Percentiles rank a stretch among this genome's conserved stretches.
These are phyloP conservation scores for Thunnus thynnus DNA, from an alignment of 2,113 vertebrate genomes.

Conservation along the genomic window DNA sequence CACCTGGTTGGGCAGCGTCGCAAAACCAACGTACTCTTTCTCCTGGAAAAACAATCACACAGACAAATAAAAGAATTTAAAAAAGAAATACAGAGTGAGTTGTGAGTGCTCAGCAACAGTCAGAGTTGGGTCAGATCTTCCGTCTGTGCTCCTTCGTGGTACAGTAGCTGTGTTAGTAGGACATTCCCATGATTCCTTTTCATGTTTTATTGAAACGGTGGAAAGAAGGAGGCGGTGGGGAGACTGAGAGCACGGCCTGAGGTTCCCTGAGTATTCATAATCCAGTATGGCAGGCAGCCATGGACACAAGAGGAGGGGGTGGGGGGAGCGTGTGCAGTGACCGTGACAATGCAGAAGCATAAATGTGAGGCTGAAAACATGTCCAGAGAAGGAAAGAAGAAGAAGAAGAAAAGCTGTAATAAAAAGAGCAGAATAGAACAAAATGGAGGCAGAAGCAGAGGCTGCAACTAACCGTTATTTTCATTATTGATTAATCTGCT, in stretches of 20 bases:
- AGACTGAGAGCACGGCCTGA: conserved; percentile 5
- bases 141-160: background rate
- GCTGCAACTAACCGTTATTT: too few relatives aligned
- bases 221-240: background rate
- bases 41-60: conserved; percentile 60
- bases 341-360: background rate
- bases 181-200: conserved; percentile 54
- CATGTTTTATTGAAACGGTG: conserved; percentile 55
- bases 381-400: too few relatives aligned
- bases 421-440: too few relatives aligned
- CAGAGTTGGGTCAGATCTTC: background rate
- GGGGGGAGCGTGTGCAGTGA: background rate
- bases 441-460: too few relatives aligned
- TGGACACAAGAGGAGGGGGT: background rate
- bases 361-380: background rate
- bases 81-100: too few relatives aligned
- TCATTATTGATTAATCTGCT: too few relatives aligned
- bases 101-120: too few relatives aligned
- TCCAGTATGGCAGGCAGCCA: conserved; percentile 24
- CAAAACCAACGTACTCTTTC: conserved; percentile 84
- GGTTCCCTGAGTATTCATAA: conserved; percentile 46
- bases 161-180: conserved; percentile 43
- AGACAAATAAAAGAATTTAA: background rate
- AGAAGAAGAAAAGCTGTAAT: too few relatives aligned
- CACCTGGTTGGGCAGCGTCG: conserved; percentile 83